Percentiles rank a stretch among this genome's conserved stretches.
Conservation (phyloP, 2,113 vertebrate genomes). For the Chloropsis hardwickii region DNA sequence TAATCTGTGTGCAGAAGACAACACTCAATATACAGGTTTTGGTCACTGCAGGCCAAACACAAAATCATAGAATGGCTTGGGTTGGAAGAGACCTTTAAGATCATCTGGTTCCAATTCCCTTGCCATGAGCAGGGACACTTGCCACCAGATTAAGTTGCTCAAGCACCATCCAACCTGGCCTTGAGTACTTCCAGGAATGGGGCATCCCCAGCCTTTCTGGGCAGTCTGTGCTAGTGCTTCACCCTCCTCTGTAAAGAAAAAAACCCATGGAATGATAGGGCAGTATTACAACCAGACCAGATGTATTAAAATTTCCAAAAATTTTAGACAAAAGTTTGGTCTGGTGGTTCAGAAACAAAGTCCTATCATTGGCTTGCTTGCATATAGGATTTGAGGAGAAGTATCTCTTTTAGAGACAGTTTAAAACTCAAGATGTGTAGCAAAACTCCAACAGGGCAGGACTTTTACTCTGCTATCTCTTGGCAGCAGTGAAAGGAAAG, state of each 20-base stretch:
- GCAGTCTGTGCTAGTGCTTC: neutral
- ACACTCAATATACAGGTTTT: rapidly evolving
- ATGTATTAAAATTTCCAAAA: neutral
- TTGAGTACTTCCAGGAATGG: neutral
- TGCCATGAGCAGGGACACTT: neutral
- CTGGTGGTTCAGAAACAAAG: neutral
- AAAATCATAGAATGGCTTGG: neutral
- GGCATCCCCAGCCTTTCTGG: neutral
- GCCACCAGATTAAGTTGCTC: neutral
- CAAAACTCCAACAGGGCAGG: neutral
- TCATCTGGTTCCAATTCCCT: neutral
- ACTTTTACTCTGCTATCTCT: neutral
- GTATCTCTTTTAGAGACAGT: neutral
- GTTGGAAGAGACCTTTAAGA: neutral
- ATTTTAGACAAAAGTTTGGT: neutral
- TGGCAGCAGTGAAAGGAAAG: neutral
- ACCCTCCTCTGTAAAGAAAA: neutral
- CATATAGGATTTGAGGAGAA: neutral
- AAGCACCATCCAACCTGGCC: neutral
- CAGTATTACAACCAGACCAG: neutral
- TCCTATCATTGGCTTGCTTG: neutral
- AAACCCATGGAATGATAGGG: neutral
- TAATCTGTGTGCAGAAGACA: neutral
- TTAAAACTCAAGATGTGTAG: neutral
- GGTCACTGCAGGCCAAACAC: neutral